Evolutionary conservation across 1,140 invertebrate species (phyloP).

Genomic region (Platorchestia sp.): DNA sequence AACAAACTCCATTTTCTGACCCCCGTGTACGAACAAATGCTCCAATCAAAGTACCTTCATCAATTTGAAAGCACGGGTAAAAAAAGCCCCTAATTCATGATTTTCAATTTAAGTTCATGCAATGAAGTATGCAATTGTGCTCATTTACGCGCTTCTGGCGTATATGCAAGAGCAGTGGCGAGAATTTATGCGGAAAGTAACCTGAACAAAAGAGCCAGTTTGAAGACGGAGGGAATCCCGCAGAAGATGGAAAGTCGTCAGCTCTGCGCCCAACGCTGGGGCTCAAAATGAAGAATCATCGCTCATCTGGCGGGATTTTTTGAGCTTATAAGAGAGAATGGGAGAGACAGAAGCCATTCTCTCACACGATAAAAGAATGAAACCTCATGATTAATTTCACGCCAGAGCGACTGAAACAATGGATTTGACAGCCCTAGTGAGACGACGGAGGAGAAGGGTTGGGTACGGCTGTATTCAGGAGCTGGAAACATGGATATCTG

Average conservation of each 20-base stretch:
- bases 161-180: neutral
- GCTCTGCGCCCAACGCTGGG: neutral
- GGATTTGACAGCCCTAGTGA: slow-evolving; percentile 28
- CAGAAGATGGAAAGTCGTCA: neutral
- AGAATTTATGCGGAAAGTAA: neutral
- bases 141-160: too few species aligned
- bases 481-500: too few species aligned
- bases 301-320: slow-evolving; percentile 17
- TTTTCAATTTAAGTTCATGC: too few species aligned
- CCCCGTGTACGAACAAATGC: too few species aligned
- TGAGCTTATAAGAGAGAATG: slow-evolving; percentile 31
- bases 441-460: neutral
- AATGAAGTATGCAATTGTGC: too few species aligned
- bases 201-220: neutral
- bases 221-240: neutral
- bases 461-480: neutral
- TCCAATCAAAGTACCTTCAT: too few species aligned
- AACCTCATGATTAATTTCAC: slow-evolving; percentile 46
- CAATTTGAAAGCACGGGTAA: too few species aligned
- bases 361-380: slow-evolving; percentile 23
- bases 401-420: slow-evolving; percentile 30
- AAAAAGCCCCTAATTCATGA: too few species aligned
- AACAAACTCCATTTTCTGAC: too few species aligned
- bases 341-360: slow-evolving; percentile 42
- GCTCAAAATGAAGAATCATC: slow-evolving; percentile 39